These are phyloP conservation scores for Phoxinus dragarum DNA, from an alignment of 2,797 vertebrate species.

Conservation along the genomic window DNA sequence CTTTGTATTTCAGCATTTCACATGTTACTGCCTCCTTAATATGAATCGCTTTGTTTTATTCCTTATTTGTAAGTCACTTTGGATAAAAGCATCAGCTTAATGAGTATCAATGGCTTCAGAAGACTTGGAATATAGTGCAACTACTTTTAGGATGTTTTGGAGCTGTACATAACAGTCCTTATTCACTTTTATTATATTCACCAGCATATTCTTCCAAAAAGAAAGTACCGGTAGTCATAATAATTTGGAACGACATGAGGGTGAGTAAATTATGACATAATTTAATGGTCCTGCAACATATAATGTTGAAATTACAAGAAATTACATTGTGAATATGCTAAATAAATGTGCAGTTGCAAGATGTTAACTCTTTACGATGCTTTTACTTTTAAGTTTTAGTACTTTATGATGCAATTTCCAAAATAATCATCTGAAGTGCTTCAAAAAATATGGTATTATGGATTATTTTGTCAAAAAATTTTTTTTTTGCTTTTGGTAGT, in stretches of 20 bases:
- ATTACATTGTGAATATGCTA: neutral
- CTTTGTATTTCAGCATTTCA: neutral
- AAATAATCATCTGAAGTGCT: neutral
- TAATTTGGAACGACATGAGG: neutral
- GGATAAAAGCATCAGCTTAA: conserved; percentile 22
- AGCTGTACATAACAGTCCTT: neutral
- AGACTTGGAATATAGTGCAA: neutral
- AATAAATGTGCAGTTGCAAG: neutral
- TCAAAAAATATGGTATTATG: neutral
- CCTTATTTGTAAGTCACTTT: neutral
- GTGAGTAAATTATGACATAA: neutral
- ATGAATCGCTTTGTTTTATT: neutral
- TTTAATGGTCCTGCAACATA: neutral
- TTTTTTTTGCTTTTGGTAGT: neutral
- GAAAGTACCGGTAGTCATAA: neutral
- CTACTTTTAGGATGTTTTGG: neutral
- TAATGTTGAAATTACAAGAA: neutral
- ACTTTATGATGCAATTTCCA: neutral
- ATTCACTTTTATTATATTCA: neutral
- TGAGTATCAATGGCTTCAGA: neutral
- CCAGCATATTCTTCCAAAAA: neutral
- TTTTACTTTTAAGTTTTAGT: no score
- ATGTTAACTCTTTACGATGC: neutral
- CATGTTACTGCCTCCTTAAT: neutral
- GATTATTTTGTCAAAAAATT: neutral